Percentiles rank a stretch among this genome's conserved stretches.
Evolutionary conservation across 2,888 invertebrate species (phyloP).

Genomic region (Trypoxylon attenuatum): DNA sequence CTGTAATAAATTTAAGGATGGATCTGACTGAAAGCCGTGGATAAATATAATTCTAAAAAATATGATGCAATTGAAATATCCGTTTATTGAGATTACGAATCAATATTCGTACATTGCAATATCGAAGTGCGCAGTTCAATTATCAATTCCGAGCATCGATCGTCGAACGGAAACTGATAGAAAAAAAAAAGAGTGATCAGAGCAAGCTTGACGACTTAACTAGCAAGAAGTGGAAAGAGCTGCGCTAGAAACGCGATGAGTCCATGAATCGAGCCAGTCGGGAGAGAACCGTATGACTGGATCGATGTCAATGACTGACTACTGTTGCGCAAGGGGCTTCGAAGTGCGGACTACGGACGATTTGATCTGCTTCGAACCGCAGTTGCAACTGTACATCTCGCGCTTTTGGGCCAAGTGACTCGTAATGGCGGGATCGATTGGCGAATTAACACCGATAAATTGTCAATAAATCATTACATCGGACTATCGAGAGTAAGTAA

Average conservation of each 20-base stretch:
- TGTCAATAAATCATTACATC: constrained; percentile 5
- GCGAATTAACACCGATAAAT: constrained; percentile 10
- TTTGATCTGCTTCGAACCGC: background rate
- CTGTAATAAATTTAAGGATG: no score
- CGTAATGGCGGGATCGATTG: constrained; percentile 4
- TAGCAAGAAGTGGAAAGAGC: background rate
- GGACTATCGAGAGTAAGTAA: background rate
- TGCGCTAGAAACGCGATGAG: background rate
- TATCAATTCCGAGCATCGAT: background rate
- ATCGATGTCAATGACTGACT: background rate
- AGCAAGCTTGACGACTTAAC: no score
- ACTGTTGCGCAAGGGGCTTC: background rate
- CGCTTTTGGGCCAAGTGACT: background rate
- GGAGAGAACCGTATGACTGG: background rate
- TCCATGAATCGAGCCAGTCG: background rate
- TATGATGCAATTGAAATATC: no score
- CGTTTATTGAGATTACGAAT: no score
- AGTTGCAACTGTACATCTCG: background rate
- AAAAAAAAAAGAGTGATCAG: no score
- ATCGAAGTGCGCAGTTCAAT: no score
- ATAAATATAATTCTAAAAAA: no score
- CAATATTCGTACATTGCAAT: no score
- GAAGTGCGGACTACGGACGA: background rate
- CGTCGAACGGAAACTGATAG: background rate
- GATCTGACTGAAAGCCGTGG: no score